Evolutionary conservation across 1,140 invertebrate genomes (phyloP), one percentile per base, ranked within the genome.

Genomic region (Atopsyche davidsoni): DNA sequence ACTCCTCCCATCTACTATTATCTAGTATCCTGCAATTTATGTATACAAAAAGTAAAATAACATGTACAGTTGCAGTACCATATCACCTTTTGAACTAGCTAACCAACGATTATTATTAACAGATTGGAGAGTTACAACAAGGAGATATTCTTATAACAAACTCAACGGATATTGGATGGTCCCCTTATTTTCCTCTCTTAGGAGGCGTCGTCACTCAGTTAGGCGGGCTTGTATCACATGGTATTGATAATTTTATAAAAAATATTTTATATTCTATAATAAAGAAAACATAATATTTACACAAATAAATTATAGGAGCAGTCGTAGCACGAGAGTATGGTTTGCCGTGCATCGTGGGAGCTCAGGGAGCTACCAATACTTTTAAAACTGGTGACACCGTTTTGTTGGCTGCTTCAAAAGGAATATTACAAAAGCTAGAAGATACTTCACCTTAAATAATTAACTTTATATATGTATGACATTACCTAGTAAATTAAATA

Each of bases 311-410:
- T 64, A 17, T 58, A 87, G 85, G 88, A 38, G 88, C 89, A 42
- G 89, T 92, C 0, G 86, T 92, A n/a, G 89, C 89, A 1, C 72
- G 89, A 55, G 89, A 92, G 69, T 92, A 89, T 65, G 87, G 88
- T 0, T 62, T 92, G 17, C 89, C 89, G 0, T 91, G 88, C 63
- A 75, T 92, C 22, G 83, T 92, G 10, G 87, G 85, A 10, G 83
- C 82, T 1, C 65, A 75, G 34, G 68, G 75, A 49, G 87, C 83
- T 1, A 89, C 86, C 0, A 64, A 73, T 51, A 56, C 75, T 2
- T 86, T 92, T 53, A 70, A 74, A 57, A 85, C 84, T 22, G 89
- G 89, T 68, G 76, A 79, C 55, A 62, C 57, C 11, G 67, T 79
- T 0, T 57, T 66, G 9, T 56, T 78, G 4, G 64, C 64, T 2